phyloP scores from a whole-genome alignment of 2,113 vertebrate species.

The Bos taurus region DNA sequence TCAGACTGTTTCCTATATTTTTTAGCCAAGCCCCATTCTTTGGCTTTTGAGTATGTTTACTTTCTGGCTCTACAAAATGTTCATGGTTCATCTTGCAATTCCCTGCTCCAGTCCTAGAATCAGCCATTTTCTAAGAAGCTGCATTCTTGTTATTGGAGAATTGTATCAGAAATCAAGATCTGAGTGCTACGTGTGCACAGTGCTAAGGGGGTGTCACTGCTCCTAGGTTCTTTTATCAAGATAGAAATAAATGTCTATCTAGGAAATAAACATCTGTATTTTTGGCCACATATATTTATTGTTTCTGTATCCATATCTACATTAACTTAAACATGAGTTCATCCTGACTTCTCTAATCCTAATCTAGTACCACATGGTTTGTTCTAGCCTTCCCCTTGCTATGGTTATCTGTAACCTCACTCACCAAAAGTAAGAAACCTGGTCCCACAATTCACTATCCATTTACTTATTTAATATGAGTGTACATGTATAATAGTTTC shows the following conservation, averaged over 20 bases:
- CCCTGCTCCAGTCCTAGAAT: neutral
- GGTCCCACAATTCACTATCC: neutral
- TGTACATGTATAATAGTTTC: neutral
- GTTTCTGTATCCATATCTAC: neutral
- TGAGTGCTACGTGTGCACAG: neutral
- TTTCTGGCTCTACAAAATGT: neutral
- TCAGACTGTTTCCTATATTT: neutral
- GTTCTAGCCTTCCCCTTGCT: neutral
- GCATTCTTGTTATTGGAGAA: neutral
- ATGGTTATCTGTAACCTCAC: neutral
- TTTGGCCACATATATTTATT: neutral
- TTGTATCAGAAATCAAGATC: neutral
- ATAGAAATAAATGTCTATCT: neutral
- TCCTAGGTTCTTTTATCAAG: neutral
- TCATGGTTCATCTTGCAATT: neutral
- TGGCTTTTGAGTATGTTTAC: neutral
- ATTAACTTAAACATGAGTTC: conserved; percentile 3
- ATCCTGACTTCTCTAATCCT: neutral
- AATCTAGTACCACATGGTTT: neutral
- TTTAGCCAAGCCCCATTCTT: neutral
- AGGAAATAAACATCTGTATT: neutral
- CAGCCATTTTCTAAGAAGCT: neutral
- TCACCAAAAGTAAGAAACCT: neutral
- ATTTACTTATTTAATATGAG: neutral
- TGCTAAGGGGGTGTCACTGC: neutral